Evolutionary conservation across 2,888 invertebrate species (phyloP).

Genomic region (Lordiphosa andalusiaca): DNA sequence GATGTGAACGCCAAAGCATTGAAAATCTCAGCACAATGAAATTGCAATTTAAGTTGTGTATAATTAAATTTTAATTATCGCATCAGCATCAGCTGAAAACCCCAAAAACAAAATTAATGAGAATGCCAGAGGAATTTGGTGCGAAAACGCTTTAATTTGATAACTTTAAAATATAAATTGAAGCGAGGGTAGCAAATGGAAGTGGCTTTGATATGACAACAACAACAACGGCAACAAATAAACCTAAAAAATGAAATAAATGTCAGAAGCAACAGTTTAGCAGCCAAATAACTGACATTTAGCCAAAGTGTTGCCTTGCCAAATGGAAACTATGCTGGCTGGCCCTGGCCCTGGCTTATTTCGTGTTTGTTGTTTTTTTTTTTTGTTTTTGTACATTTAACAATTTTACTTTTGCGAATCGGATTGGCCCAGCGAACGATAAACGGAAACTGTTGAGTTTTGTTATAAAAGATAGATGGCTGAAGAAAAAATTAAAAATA

Average conservation of each 20-base stretch:
- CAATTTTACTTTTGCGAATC: too few species aligned
- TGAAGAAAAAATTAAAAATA: too few species aligned
- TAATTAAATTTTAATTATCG: constrained; percentile 64
- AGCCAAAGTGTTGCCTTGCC: constrained; percentile 1
- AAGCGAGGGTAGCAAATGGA: constrained; percentile 10
- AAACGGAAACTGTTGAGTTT: too few species aligned
- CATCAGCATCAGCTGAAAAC: constrained; percentile 19
- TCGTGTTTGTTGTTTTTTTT: too few species aligned
- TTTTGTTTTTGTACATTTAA: too few species aligned
- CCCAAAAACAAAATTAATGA: constrained; percentile 10
- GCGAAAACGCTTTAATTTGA: constrained; percentile 14
- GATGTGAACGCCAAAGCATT: constrained; percentile 29
- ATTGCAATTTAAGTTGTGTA: constrained; percentile 55
- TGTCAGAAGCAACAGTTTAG: constrained; percentile 50
- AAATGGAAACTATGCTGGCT: constrained; percentile 9
- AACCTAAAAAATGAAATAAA: constrained; percentile 13
- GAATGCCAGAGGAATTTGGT: neutral
- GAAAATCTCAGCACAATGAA: constrained; percentile 54
- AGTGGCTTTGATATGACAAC: constrained; percentile 25
- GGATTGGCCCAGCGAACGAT: too few species aligned
- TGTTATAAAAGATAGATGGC: too few species aligned
- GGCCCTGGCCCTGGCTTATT: too few species aligned
- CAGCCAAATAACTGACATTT: constrained; percentile 22
- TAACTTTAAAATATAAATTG: too few species aligned
- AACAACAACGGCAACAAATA: neutral